phyloP scores from a whole-genome alignment of 2,888 invertebrate species.

The Tipula helvola region DNA sequence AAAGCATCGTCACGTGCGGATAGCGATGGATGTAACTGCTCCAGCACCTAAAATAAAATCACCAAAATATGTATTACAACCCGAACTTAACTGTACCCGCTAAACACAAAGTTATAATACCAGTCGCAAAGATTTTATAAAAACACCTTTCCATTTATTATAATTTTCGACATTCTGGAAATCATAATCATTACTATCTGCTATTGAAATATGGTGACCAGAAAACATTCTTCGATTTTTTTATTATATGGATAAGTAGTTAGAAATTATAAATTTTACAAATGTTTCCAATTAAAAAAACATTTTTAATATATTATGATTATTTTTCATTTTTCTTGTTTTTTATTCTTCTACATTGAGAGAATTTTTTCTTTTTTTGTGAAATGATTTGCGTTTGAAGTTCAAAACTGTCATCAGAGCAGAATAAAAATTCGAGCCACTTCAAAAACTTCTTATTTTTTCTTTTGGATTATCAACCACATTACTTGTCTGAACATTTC shows the following conservation, averaged over 20 bases:
- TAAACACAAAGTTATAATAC: constrained; percentile 38
- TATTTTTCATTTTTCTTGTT: not conserved
- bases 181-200: constrained; percentile 40
- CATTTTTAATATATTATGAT: not conserved
- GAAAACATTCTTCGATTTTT: constrained; percentile 16
- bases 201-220: constrained; percentile 17
- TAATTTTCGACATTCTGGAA: constrained; percentile 81
- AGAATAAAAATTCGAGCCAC: not conserved
- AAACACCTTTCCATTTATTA: constrained; percentile 84
- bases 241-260: not conserved
- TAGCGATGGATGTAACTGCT: constrained; percentile 80
- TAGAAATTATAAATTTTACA: not conserved
- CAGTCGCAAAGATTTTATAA: constrained; percentile 76
- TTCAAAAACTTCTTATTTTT: not conserved
- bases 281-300: not conserved
- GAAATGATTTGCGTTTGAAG: constrained; percentile 5
- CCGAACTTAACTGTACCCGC: not conserved
- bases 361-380: not conserved
- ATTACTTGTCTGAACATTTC: not conserved
- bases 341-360: not conserved
- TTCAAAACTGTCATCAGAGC: constrained; percentile 7
- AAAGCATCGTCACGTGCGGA: constrained; percentile 80
- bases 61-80: not conserved
- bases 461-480: not conserved
- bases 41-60: constrained; percentile 56